Conservation (phyloP, 1,140 invertebrate genomes). For the Acromyrmex echinatior region DNA sequence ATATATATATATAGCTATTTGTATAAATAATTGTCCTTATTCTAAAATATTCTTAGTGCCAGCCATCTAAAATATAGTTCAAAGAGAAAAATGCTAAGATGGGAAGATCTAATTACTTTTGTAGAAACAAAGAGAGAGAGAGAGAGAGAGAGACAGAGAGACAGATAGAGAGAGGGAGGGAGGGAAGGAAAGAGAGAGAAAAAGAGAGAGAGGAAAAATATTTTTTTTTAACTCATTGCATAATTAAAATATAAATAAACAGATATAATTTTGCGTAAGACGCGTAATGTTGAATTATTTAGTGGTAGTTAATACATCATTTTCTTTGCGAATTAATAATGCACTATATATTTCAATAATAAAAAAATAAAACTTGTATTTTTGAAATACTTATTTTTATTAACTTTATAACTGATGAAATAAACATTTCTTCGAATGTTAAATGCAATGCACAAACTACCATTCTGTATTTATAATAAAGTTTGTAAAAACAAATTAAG, state of each 20-base stretch:
- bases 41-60: background rate
- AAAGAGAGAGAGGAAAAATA: background rate
- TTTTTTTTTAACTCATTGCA: background rate
- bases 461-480: slow-evolving; percentile 5
- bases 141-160: background rate
- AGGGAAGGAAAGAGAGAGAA: background rate
- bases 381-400: slow-evolving; percentile 25
- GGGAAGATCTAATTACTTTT: slow-evolving; percentile 29
- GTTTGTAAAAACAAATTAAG: slow-evolving; percentile 29
- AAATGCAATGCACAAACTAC: background rate
- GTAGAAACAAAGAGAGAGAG: slow-evolving; percentile 9
- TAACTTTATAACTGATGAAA: slow-evolving; percentile 14
- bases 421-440: slow-evolving; percentile 14
- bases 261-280: slow-evolving; percentile 23
- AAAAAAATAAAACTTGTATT: slow-evolving; percentile 17
- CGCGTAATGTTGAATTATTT: slow-evolving; percentile 34
- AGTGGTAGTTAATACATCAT: slow-evolving; percentile 6
- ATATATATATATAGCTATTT: no score
- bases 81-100: slow-evolving; percentile 28
- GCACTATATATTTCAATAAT: background rate
- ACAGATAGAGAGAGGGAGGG: background rate
- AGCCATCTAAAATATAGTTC: slow-evolving; percentile 18
- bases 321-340: slow-evolving; percentile 48
- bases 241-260: slow-evolving; percentile 62
- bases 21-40: background rate